Evolutionary conservation across 2,113 vertebrate genomes (phyloP).

Genomic region (Irena cyanogastra): DNA sequence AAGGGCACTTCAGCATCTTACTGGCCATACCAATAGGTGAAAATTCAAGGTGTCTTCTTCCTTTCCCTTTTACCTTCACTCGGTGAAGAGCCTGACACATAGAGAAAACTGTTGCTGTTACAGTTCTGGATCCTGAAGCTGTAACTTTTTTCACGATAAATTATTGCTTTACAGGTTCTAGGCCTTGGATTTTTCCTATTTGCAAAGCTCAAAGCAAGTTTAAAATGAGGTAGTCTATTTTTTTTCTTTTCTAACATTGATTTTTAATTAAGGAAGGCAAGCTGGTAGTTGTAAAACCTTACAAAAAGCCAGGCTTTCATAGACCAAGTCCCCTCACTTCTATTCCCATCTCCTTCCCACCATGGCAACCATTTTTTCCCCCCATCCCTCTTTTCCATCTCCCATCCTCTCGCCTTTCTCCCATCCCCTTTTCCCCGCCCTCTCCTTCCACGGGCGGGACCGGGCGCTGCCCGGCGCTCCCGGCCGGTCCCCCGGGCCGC

Average conservation of each 20-base stretch:
- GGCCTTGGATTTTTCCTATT: background rate
- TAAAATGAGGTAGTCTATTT: background rate
- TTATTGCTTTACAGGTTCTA: background rate
- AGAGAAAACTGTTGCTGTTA: background rate
- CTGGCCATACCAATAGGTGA: rapidly evolving
- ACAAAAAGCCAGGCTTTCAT: background rate
- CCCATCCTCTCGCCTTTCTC: background rate
- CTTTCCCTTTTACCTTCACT: background rate
- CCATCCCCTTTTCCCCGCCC: background rate
- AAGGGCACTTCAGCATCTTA: rapidly evolving
- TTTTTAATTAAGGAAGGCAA: background rate
- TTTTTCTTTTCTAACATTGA: background rate
- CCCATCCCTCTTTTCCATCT: background rate
- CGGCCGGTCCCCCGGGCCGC: background rate
- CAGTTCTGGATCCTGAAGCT: background rate
- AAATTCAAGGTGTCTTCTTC: background rate
- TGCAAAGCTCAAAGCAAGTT: background rate
- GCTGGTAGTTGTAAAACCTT: background rate
- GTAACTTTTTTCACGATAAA: background rate
- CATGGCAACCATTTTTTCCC: background rate
- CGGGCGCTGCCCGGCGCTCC: background rate
- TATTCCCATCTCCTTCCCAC: background rate
- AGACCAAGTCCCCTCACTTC: no score
- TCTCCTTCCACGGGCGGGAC: rapidly evolving
- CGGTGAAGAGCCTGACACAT: background rate